These are phyloP conservation scores for Ectropis crepuscularia DNA, from an alignment of 2,888 invertebrate genomes.

Conservation along the genomic window DNA sequence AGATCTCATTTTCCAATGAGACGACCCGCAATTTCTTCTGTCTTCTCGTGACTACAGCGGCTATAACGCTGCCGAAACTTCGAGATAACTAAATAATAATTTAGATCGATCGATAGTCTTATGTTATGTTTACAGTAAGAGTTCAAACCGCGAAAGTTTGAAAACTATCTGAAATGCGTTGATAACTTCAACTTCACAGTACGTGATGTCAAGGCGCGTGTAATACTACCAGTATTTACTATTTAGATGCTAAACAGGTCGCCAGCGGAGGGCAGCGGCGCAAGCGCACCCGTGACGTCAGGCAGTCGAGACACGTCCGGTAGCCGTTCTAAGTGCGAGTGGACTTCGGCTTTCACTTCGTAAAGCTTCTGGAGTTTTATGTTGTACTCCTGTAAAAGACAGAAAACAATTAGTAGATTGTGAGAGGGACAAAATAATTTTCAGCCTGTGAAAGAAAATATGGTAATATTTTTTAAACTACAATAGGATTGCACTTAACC, in stretches of 20 bases:
- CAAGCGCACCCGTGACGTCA: conserved; percentile 95
- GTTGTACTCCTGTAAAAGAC: conserved; percentile 93
- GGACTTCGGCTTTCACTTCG: conserved; percentile 94
- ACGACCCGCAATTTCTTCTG: too few species aligned
- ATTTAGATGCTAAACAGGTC: conserved; percentile 92
- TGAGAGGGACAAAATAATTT: neutral
- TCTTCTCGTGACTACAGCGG: too few species aligned
- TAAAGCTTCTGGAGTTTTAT: conserved; percentile 94
- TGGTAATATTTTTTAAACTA: too few species aligned
- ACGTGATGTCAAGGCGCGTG: neutral
- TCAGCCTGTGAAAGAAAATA: neutral
- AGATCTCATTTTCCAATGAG: too few species aligned
- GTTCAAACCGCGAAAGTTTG: neutral
- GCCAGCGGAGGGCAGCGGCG: conserved; percentile 97
- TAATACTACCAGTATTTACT: conserved; percentile 4
- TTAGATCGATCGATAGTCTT: too few species aligned
- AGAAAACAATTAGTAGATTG: too few species aligned
- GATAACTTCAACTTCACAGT: neutral
- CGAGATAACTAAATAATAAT: too few species aligned
- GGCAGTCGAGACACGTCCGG: conserved; percentile 97
- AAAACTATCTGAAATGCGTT: neutral
- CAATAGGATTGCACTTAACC: too few species aligned
- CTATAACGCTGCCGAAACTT: too few species aligned
- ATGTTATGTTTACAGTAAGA: neutral
- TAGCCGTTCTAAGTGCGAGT: conserved; percentile 96